These are phyloP conservation scores for Arenicola marina DNA, from an alignment of 2,888 invertebrate species.

Conservation along the genomic window DNA sequence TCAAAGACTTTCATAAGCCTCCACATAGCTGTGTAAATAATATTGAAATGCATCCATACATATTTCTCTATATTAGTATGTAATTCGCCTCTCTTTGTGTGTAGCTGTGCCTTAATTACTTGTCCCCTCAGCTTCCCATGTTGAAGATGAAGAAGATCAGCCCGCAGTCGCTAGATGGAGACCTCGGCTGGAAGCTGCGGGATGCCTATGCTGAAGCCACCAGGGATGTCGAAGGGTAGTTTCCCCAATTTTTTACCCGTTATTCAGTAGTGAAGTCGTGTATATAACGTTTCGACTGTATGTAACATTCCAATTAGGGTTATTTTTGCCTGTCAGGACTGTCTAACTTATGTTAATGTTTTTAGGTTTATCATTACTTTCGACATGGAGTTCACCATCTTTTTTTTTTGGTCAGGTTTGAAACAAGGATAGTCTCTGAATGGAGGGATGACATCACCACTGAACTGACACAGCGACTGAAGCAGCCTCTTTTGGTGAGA, in stretches of 20 bases:
- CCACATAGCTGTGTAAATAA: too few relatives aligned
- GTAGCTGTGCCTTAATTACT: too few relatives aligned
- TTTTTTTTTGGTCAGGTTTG: constrained; percentile 39
- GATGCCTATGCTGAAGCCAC: constrained; percentile 51
- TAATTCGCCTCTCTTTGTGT: too few relatives aligned
- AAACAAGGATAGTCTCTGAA: constrained; percentile 39
- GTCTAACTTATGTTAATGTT: too few relatives aligned
- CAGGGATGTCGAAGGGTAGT: constrained; percentile 51
- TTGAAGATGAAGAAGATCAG: constrained; percentile 54
- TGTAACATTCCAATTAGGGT: too few relatives aligned
- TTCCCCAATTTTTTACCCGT: too few relatives aligned
- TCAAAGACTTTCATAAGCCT: too few relatives aligned
- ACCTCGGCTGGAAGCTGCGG: constrained; percentile 56
- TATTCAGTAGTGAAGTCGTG: too few relatives aligned
- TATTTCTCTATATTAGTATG: background rate
- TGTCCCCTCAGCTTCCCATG: constrained; percentile 58
- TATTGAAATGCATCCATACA: background rate
- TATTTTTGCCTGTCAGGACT: too few relatives aligned
- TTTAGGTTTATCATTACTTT: too few relatives aligned
- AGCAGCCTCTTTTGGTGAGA: constrained; percentile 57
- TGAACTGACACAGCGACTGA: constrained; percentile 53
- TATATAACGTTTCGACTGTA: too few relatives aligned
- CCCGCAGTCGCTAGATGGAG: constrained; percentile 57
- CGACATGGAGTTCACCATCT: too few relatives aligned
- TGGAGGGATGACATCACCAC: constrained; percentile 54